Evolutionary conservation across 2,888 invertebrate genomes (phyloP).

Genomic region (Drosophila merina): DNA sequence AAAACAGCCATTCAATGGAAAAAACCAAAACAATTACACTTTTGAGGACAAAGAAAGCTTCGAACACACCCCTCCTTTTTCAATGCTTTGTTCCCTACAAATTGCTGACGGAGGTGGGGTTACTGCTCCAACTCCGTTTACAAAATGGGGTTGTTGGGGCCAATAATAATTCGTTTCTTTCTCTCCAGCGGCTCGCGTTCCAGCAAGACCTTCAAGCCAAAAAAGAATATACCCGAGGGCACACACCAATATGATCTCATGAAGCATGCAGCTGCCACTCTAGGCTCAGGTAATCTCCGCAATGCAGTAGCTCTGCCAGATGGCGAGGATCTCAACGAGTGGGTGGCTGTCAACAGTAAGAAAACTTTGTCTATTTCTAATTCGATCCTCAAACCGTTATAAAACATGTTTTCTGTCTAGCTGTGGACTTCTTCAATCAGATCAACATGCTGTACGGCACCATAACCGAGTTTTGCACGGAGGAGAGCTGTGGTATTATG

Average conservation of each 20-base stretch:
- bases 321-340: slow-evolving; percentile 99
- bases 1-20: slow-evolving; percentile 3
- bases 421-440: slow-evolving; percentile 99
- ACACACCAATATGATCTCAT: slow-evolving; percentile 99
- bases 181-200: slow-evolving; percentile 87
- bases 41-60: slow-evolving; percentile 51
- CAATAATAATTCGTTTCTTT: slow-evolving; percentile 6
- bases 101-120: slow-evolving; percentile 19
- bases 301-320: slow-evolving; percentile 98
- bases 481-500: slow-evolving; percentile 98
- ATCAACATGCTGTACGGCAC: slow-evolving; percentile 99
- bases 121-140: slow-evolving; percentile 21
- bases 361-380: slow-evolving; percentile 63
- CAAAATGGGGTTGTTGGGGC: slow-evolving; percentile 38
- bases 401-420: slow-evolving; percentile 84
- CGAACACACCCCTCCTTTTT: slow-evolving; percentile 4
- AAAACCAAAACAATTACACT: slow-evolving; percentile 25
- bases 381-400: neutral
- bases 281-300: slow-evolving; percentile 98
- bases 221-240: slow-evolving; percentile 99
- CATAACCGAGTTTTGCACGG: slow-evolving; percentile 99
- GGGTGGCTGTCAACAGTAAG: slow-evolving; percentile 99
- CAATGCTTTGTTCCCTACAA: slow-evolving; percentile 47
- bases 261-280: slow-evolving; percentile 99
- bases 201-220: slow-evolving; percentile 99